phyloP scores from a whole-genome alignment of 1,140 invertebrate species.

The Penaeus chinensis region DNA sequence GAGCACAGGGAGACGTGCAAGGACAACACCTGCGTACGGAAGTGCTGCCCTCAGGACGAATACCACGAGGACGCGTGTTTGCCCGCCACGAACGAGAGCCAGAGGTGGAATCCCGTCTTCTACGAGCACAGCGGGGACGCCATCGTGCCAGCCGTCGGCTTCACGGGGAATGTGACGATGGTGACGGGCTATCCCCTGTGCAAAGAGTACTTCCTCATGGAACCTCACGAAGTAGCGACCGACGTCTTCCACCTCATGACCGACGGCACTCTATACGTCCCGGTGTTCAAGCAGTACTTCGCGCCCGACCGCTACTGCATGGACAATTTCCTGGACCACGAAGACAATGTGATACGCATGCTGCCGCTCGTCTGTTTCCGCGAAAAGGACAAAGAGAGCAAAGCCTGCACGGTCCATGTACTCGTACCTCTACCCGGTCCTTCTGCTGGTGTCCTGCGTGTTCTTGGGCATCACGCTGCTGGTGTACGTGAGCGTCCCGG shows the following conservation, averaged over 20 bases:
- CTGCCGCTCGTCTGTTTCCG: slow-evolving; percentile 54
- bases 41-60: slow-evolving; percentile 44
- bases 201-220: slow-evolving; percentile 32
- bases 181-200: slow-evolving; percentile 36
- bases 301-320: slow-evolving; percentile 51
- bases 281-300: slow-evolving; percentile 9
- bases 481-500: slow-evolving; percentile 57
- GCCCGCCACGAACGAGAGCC: background rate
- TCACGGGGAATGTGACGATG: slow-evolving; percentile 12
- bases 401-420: slow-evolving; percentile 21
- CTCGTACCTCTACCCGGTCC: slow-evolving; percentile 27
- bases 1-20: slow-evolving; percentile 35
- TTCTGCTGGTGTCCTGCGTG: slow-evolving; percentile 55
- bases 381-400: slow-evolving; percentile 1
- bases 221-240: background rate
- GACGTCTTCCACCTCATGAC: slow-evolving; percentile 53
- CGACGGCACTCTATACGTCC: slow-evolving; percentile 41
- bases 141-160: background rate
- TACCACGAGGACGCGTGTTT: background rate
- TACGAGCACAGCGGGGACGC: background rate
- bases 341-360: background rate
- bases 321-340: slow-evolving; percentile 39
- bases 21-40: slow-evolving; percentile 56
- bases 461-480: slow-evolving; percentile 57
- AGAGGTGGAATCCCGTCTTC: slow-evolving; percentile 46